These are phyloP conservation scores for Drosophila punjabiensis DNA, from an alignment of 1,140 invertebrate genomes.

Conservation along the genomic window DNA sequence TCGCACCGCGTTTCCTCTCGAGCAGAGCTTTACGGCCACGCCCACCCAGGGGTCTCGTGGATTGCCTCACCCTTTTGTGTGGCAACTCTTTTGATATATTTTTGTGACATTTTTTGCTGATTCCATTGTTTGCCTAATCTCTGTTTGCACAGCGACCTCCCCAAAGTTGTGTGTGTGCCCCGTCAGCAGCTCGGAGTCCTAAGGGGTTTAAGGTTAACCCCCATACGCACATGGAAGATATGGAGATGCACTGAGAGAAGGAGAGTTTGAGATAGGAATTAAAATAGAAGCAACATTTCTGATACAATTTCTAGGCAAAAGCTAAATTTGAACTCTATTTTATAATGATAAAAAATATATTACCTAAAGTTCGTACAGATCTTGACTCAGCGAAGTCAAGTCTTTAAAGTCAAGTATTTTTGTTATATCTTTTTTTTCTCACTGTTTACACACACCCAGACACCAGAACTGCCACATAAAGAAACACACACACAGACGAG, in stretches of 20 bases:
- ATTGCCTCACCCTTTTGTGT: conserved; percentile 5
- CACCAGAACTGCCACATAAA: conserved; percentile 33
- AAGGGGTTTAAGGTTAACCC: conserved; percentile 17
- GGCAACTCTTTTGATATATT: conserved; percentile 28
- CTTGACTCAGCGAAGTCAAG: background rate
- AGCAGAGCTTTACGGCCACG: conserved; percentile 3
- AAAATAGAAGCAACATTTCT: no score
- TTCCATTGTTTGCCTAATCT: conserved; percentile 79
- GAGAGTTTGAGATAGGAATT: background rate
- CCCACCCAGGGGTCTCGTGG: background rate
- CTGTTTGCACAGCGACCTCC: conserved; percentile 66
- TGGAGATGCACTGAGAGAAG: conserved; percentile 11
- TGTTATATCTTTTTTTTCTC: background rate
- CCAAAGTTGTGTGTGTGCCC: conserved; percentile 40
- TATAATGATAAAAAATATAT: no score
- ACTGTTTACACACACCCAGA: background rate
- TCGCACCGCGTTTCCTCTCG: conserved; percentile 39
- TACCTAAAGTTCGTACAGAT: background rate
- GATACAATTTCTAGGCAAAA: no score
- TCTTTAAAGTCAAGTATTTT: background rate
- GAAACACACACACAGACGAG: conserved; percentile 37
- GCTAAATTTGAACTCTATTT: no score
- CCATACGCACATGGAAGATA: conserved; percentile 2
- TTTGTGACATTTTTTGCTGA: conserved; percentile 72
- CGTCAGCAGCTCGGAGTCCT: conserved; percentile 58